Conservation (phyloP, 2,797 vertebrate species). For the Scleropages formosus region DNA sequence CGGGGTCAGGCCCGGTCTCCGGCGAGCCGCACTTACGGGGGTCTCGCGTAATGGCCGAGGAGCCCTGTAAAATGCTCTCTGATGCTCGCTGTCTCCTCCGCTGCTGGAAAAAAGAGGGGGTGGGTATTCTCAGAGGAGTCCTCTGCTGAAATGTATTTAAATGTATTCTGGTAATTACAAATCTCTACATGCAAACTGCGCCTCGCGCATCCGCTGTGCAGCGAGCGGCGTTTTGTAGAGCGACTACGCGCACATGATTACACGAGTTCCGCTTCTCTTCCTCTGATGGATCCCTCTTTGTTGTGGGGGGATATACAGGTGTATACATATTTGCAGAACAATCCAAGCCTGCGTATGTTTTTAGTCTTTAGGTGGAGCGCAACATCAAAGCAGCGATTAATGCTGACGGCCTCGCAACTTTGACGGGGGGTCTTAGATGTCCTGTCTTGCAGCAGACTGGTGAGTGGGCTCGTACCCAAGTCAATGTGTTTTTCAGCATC, state of each 20-base stretch:
- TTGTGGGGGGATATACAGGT: slow-evolving; percentile 13
- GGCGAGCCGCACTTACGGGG: background rate
- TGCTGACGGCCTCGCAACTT: background rate
- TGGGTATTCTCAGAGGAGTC: slow-evolving; percentile 62
- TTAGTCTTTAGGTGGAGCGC: background rate
- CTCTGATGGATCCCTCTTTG: slow-evolving; percentile 36
- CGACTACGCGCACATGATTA: slow-evolving; percentile 59
- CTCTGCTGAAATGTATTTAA: slow-evolving; percentile 72
- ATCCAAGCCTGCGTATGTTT: background rate
- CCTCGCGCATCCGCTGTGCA: slow-evolving; percentile 48
- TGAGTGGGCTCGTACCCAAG: background rate
- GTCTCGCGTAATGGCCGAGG: background rate
- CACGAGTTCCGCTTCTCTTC: slow-evolving; percentile 49
- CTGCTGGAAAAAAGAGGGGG: slow-evolving; percentile 35
- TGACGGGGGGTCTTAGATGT: background rate
- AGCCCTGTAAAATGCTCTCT: slow-evolving; percentile 12
- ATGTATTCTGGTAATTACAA: slow-evolving; percentile 77
- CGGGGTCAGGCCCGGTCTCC: background rate
- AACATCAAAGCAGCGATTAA: background rate
- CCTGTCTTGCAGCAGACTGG: background rate
- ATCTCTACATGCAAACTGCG: slow-evolving; percentile 65
- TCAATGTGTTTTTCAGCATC: no score
- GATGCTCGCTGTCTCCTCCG: slow-evolving; percentile 13
- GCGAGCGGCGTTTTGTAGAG: slow-evolving; percentile 62
- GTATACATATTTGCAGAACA: background rate